Conservation (phyloP, 2,888 invertebrate genomes). For the Meandrusa payeni region DNA sequence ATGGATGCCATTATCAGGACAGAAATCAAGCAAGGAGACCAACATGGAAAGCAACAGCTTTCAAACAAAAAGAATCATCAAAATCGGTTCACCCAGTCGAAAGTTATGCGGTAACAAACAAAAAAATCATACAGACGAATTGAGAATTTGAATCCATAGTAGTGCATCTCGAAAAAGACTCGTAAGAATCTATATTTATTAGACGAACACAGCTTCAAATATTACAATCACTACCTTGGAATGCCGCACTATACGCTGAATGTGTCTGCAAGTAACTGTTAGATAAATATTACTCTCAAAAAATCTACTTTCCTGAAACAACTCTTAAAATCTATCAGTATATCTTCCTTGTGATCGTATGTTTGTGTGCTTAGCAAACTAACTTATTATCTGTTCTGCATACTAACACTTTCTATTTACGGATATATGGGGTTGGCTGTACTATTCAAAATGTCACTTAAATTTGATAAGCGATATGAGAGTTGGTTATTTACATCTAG, state of each 20-base stretch:
- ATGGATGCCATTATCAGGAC: too few species aligned
- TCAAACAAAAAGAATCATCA: too few species aligned
- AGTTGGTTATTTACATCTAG: too few species aligned
- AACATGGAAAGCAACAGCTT: too few species aligned
- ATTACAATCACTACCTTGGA: constrained; percentile 10
- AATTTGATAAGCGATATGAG: not conserved
- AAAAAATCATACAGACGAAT: too few species aligned
- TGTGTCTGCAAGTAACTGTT: constrained; percentile 10
- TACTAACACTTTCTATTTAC: constrained; percentile 27
- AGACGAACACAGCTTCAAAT: constrained; percentile 21
- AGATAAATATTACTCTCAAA: not conserved
- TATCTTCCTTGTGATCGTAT: constrained; percentile 9
- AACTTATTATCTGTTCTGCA: constrained; percentile 18
- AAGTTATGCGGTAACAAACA: too few species aligned
- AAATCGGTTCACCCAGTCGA: too few species aligned
- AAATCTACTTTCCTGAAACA: constrained; percentile 3
- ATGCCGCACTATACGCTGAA: constrained; percentile 15
- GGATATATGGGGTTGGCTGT: constrained; percentile 26
- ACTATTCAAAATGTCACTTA: not conserved
- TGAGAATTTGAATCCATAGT: too few species aligned
- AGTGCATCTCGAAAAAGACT: too few species aligned
- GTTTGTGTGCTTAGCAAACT: constrained; percentile 24
- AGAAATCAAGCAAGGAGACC: too few species aligned
- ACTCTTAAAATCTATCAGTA: constrained; percentile 2
- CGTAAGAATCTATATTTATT: too few species aligned